Evolutionary conservation across 1,140 invertebrate genomes (phyloP).

Genomic region (Psix sp.): DNA sequence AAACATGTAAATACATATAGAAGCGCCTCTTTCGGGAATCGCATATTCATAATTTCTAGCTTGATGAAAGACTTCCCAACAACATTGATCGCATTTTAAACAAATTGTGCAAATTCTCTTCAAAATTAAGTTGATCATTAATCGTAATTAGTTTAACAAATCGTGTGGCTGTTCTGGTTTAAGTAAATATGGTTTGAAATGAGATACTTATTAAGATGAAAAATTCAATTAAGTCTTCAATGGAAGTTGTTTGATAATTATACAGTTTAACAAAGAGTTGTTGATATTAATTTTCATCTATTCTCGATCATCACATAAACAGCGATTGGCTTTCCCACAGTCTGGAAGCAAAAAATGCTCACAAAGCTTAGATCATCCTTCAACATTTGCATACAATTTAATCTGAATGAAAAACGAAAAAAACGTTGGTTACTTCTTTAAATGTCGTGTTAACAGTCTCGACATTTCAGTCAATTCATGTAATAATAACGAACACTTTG

Average conservation of each 20-base stretch:
- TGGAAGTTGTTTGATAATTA: no score
- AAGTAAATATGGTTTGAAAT: no score
- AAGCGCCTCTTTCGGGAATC: slow-evolving; percentile 36
- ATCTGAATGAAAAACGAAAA: slow-evolving; percentile 5
- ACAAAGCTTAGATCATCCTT: slow-evolving; percentile 33
- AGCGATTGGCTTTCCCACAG: slow-evolving; percentile 19
- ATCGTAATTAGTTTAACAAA: slow-evolving; percentile 17
- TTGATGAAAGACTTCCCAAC: slow-evolving; percentile 38
- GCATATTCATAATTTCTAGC: slow-evolving; percentile 33
- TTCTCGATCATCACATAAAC: slow-evolving; percentile 16
- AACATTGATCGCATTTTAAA: slow-evolving; percentile 30
- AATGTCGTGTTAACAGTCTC: slow-evolving; percentile 30
- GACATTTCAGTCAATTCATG: slow-evolving; percentile 36
- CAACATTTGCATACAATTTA: slow-evolving; percentile 45
- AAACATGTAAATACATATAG: slow-evolving; percentile 50
- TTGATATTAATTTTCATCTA: no score
- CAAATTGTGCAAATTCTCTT: slow-evolving; percentile 25
- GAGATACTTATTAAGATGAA: no score
- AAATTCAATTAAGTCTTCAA: no score
- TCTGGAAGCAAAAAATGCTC: slow-evolving; percentile 3
- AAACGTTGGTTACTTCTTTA: slow-evolving; percentile 3
- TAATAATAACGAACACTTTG: slow-evolving; percentile 37
- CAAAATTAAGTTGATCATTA: slow-evolving; percentile 13
- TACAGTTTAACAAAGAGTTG: no score
- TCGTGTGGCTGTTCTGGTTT: slow-evolving; percentile 1